A percentile compares a stretch with the other conserved stretches of the same genome.
These are phyloP conservation scores for Brenthis ino DNA, from an alignment of 2,888 invertebrate genomes.

Conservation along the genomic window DNA sequence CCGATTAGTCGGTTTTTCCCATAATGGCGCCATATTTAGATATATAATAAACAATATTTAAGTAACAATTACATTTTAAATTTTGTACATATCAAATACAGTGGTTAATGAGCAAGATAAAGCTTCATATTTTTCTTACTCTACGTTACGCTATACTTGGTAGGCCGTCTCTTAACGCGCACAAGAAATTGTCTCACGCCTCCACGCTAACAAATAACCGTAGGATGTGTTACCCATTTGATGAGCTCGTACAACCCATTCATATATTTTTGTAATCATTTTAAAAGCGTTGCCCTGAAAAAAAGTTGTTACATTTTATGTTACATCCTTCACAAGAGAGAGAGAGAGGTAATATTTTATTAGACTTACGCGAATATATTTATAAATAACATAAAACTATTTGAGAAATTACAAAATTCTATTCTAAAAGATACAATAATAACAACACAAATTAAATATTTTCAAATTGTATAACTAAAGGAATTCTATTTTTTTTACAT, in stretches of 20 bases:
- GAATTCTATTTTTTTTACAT: too few relatives aligned
- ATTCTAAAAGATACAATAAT: too few relatives aligned
- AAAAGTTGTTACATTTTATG: not conserved
- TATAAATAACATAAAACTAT: not conserved
- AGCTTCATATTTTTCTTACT: conserved; percentile 1
- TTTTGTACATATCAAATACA: too few relatives aligned
- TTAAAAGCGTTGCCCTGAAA: not conserved
- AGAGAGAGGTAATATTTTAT: not conserved
- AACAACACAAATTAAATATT: too few relatives aligned
- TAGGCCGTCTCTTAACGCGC: conserved; percentile 13
- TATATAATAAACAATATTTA: too few relatives aligned
- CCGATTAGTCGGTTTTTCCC: too few relatives aligned
- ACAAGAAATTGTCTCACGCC: conserved; percentile 29
- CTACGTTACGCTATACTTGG: conserved; percentile 11
- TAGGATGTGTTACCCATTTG: conserved; percentile 19
- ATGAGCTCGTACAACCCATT: conserved; percentile 2
- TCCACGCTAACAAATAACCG: conserved; percentile 33
- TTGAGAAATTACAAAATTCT: too few relatives aligned
- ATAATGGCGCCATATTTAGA: too few relatives aligned
- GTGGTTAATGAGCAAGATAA: too few relatives aligned
- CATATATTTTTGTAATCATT: not conserved
- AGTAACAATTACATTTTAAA: too few relatives aligned
- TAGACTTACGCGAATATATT: not conserved
- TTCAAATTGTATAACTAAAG: too few relatives aligned
- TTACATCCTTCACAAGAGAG: too few relatives aligned